A percentile compares a stretch with the other conserved stretches of the same genome.
These are phyloP conservation scores for Drosophila silvestris DNA, from an alignment of 2,888 invertebrate species.

Conservation along the genomic window DNA sequence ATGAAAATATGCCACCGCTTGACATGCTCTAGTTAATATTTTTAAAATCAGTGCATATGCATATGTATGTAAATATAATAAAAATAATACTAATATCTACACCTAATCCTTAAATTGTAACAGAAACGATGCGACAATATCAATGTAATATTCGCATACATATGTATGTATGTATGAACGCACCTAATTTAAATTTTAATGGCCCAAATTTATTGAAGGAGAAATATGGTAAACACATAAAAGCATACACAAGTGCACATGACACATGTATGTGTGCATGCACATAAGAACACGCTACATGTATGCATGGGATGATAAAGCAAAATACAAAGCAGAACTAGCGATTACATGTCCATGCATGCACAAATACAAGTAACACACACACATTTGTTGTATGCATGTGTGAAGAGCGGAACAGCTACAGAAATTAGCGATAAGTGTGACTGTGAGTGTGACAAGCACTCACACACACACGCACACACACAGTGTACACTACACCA, in stretches of 20 bases:
- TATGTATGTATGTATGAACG: slow-evolving; percentile 3
- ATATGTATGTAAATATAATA: neutral
- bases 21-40: slow-evolving; percentile 47
- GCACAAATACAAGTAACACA: slow-evolving; percentile 10
- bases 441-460: slow-evolving; percentile 17
- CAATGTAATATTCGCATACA: neutral
- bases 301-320: slow-evolving; percentile 20
- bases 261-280: neutral
- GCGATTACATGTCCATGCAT: slow-evolving; percentile 35
- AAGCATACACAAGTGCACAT: neutral
- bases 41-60: slow-evolving; percentile 17
- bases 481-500: slow-evolving; percentile 31
- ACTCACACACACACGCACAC: neutral
- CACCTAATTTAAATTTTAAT: slow-evolving; percentile 34
- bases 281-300: neutral
- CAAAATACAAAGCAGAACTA: slow-evolving; percentile 31
- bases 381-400: slow-evolving; percentile 20
- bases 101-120: neutral
- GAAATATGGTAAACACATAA: slow-evolving; percentile 15
- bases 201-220: slow-evolving; percentile 46
- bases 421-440: slow-evolving; percentile 42
- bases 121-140: neutral
- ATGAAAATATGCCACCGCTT: slow-evolving; percentile 38
- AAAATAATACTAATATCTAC: neutral
- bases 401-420: slow-evolving; percentile 10